These are phyloP conservation scores for Lepidiolamprologus cunningtoni DNA, from an alignment of 2,113 vertebrate species.

Conservation along the genomic window DNA sequence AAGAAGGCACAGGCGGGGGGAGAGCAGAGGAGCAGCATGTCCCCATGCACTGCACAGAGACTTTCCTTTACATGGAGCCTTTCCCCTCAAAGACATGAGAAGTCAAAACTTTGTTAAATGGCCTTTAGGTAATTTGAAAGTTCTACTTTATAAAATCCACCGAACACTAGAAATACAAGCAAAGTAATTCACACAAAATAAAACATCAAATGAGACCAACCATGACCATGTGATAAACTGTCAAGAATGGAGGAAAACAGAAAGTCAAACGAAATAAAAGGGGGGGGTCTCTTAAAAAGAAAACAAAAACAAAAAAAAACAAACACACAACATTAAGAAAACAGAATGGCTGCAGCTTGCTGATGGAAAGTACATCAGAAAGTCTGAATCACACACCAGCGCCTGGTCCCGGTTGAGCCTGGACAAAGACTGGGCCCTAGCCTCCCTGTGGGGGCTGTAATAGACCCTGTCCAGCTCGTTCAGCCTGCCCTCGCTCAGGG, in stretches of 20 bases:
- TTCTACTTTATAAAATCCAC: slow-evolving; percentile 47
- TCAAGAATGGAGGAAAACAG: slow-evolving; percentile 9
- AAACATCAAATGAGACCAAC: slow-evolving; percentile 54
- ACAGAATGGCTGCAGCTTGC: slow-evolving; percentile 71
- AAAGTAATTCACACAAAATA: slow-evolving; percentile 57
- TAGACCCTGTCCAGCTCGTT: slow-evolving; percentile 76
- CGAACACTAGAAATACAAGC: slow-evolving; percentile 54
- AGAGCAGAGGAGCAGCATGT: neutral
- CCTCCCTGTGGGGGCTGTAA: slow-evolving; percentile 66
- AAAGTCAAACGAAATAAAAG: slow-evolving; percentile 47
- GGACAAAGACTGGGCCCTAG: slow-evolving; percentile 74
- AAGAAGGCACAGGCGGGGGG: neutral
- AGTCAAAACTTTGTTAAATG: slow-evolving; percentile 74
- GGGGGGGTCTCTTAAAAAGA: slow-evolving; percentile 38
- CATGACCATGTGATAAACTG: slow-evolving; percentile 60
- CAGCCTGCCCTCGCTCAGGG: slow-evolving; percentile 64
- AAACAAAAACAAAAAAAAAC: neutral
- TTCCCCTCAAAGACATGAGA: slow-evolving; percentile 70
- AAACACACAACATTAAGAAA: slow-evolving; percentile 54
- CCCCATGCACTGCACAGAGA: slow-evolving; percentile 45
- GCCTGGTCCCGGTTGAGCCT: slow-evolving; percentile 78
- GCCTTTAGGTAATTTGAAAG: slow-evolving; percentile 75
- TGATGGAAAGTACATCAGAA: slow-evolving; percentile 79
- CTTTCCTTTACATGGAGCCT: slow-evolving; percentile 33
- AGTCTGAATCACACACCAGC: slow-evolving; percentile 86